Base-by-base conservation (phyloP, 2,888 invertebrate species). In the Agelastica alni region DNA sequence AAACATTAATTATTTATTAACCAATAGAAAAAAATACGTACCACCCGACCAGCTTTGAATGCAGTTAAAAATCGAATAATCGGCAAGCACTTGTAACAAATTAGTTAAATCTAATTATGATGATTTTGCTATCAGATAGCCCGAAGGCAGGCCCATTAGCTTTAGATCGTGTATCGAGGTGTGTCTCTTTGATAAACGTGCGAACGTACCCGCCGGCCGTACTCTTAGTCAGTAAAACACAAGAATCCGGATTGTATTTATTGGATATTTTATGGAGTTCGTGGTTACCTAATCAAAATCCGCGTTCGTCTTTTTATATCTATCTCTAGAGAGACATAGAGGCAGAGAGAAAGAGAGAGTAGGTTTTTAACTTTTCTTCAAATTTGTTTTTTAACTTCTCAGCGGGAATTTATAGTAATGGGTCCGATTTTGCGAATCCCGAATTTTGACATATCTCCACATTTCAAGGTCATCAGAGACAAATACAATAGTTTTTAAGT, bases 161-260 rank as follows among this genome's bases (percentile, higher is more conserved):
- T 46, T 45, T 53, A 53, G 51, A 53, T 51, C 57, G 57, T 53
- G 53, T 51, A 54, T 32, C 42, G 49, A 47, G 57, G 57, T 53
- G 57, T 58, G 57, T 34, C 57, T 53, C 22, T 53, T 28, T 56
- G 53, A 58, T 58, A 53, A 58, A 58, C 57, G 57, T 58, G 57
- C 44, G 57, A 58, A 58, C 47, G 46, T 53, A 37, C 37, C 53
- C 42, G 36, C 9, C 34, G 28, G 31, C 28, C 48, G 31, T 32
- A 42, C 37, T 53, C 49, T 58, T 42, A 47, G 52, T 48, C 34
- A 26, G 49, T 45, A 42, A 34, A 49, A 51, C 53, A 37, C 42
- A 41, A 46, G 57, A 49, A 57, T 53, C 57, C 51, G 53, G 53
- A 57, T 45, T 39, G 44, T 42, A 51, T 45, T 46, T 53, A 37